Evolutionary conservation across 2,888 invertebrate species (phyloP).

Genomic region (Xanthia togata): DNA sequence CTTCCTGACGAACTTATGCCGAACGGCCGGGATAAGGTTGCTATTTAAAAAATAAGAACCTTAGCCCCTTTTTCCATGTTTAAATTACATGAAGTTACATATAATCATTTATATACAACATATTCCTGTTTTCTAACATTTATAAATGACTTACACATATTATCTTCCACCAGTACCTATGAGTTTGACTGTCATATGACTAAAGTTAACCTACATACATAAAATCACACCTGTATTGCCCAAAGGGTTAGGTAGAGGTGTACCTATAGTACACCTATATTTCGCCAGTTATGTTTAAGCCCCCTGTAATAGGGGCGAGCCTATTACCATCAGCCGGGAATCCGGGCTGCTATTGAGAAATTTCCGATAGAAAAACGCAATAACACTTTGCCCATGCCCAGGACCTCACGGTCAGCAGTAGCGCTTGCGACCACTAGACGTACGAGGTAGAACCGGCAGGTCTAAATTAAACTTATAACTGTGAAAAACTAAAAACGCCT

Average conservation of each 20-base stretch:
- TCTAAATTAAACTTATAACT: background rate
- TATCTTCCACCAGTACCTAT: background rate
- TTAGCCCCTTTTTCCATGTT: no score
- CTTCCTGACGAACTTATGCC: background rate
- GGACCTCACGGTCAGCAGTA: background rate
- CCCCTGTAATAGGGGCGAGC: background rate
- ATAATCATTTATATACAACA: background rate
- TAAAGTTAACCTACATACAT: background rate
- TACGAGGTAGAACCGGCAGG: background rate
- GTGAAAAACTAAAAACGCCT: background rate
- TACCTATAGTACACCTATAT: background rate
- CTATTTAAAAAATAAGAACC: background rate
- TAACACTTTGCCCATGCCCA: background rate
- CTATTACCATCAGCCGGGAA: background rate
- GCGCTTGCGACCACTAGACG: no score
- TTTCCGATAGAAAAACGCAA: background rate
- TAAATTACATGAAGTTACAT: background rate
- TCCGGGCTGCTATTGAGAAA: background rate
- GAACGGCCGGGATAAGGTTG: background rate
- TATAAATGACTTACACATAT: background rate
- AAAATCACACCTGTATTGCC: background rate
- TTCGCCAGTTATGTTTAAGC: background rate
- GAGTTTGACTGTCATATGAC: background rate
- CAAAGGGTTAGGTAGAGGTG: background rate
- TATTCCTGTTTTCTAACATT: background rate